Base-by-base conservation (phyloP, 2,797 vertebrate species). In the Acanthurus leucopareius region DNA sequence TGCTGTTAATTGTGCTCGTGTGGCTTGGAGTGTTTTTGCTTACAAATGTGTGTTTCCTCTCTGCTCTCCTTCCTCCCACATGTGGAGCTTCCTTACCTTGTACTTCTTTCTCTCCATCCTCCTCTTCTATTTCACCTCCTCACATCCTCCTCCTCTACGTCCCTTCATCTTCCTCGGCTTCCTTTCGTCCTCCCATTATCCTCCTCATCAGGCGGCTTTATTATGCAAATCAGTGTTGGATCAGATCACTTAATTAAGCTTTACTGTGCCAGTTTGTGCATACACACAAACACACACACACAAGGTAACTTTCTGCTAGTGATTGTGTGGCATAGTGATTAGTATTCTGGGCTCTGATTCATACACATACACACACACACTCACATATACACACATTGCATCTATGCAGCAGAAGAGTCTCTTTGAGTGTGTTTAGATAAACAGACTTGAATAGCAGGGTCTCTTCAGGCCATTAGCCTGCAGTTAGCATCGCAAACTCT, bases 181-280 rank as follows among this genome's bases (percentile, higher is more conserved):
- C 69, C 77, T 70, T 80, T 83, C 71, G 38, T 69, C 73, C 79
- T 82, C 62, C 76, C 79, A 77, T 89, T 80, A 77, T 80, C 78
- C 75, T 84, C 48, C 83, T 90, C 87, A 89, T 88, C 82, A 86
- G 80, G 62, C 64, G 49, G 71, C 86, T 91, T 92, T 93, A 91
- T 94, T 89, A 94, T 93, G 89, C 83, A 92, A 93, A 94, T 94
- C 63, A 79, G 69, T 59, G 72, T 77, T 80, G 89, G 91, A 94
- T 94, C 86, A 79, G 86, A 94, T 88, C 84, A 82, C 91, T 91
- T 93, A 93, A 94, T 94, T 93, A 92, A 85, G 84, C 88, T 69
- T 81, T 79, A 72, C 76, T 66, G 74, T 72, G 82, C 86, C 85
- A 79, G 77, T 87, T 81, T 79, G 35, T 10, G 16, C 38, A 10